Evolutionary conservation across 92 coral and sea anemone genomes (phyloP).

Genomic region (Galaxea fascicularis): DNA sequence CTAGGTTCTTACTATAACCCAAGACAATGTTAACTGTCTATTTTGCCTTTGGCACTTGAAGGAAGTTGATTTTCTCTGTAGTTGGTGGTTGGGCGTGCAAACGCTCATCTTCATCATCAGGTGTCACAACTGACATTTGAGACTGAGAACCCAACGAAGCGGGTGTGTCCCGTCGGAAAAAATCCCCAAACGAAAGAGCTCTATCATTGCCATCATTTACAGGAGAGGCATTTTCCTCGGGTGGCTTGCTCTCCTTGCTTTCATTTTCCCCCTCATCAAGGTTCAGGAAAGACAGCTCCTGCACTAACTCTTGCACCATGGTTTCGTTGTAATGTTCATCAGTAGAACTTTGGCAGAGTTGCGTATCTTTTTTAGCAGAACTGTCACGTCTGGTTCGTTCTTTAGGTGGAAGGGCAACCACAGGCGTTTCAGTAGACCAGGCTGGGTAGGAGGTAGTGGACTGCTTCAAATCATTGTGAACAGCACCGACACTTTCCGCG

Average conservation of each 20-base stretch:
- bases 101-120: slow-evolving; percentile 23
- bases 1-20: background rate
- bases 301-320: slow-evolving; percentile 28
- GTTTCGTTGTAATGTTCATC: slow-evolving; percentile 14
- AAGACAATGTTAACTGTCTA: background rate
- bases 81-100: background rate
- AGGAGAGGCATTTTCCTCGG: background rate
- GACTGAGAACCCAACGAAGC: slow-evolving; percentile 12
- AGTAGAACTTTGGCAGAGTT: background rate
- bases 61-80: slow-evolving; percentile 9
- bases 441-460: slow-evolving; percentile 1
- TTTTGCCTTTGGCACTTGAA: slow-evolving; percentile 14
- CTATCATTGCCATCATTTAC: background rate
- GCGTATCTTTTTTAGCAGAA: background rate
- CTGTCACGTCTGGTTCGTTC: background rate
- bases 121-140: slow-evolving; percentile 7
- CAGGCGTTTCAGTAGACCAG: slow-evolving; percentile 21
- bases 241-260: slow-evolving; percentile 8
- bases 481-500: slow-evolving; percentile 4
- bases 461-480: background rate
- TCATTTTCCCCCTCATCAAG: slow-evolving; percentile 17
- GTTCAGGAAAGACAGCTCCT: slow-evolving; percentile 29
- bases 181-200: slow-evolving; percentile 26
- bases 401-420: background rate
- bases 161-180: slow-evolving; percentile 23